Evolutionary conservation across 2,113 vertebrate genomes (phyloP).

Genomic region (Datnioides undecimradiatus): DNA sequence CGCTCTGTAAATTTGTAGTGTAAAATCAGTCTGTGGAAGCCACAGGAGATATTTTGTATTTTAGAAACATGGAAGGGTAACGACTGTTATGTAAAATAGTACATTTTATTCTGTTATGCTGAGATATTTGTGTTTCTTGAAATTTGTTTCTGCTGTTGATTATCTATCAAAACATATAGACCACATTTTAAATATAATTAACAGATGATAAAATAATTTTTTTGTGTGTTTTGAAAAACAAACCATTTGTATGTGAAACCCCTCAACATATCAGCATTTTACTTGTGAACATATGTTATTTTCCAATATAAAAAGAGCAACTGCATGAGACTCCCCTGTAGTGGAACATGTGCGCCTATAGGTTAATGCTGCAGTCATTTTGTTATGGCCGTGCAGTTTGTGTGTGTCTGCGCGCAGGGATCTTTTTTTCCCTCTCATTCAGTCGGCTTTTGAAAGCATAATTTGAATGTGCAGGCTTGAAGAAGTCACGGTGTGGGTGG

Average conservation of each 20-base stretch:
- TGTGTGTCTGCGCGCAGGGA: background rate
- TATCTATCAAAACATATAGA: background rate
- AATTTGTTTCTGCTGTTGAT: background rate
- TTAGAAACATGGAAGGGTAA: background rate
- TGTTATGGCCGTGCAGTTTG: constrained; percentile 7
- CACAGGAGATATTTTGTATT: background rate
- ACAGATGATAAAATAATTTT: background rate
- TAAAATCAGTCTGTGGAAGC: background rate
- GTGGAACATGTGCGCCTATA: constrained; percentile 16
- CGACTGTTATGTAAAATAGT: background rate
- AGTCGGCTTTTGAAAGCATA: constrained; percentile 64
- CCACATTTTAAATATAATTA: background rate
- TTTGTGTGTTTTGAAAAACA: background rate
- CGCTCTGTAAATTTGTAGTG: background rate
- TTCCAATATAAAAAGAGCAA: background rate
- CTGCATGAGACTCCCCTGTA: constrained; percentile 4
- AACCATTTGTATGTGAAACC: no score
- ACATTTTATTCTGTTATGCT: background rate
- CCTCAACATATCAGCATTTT: background rate
- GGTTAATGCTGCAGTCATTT: constrained; percentile 34
- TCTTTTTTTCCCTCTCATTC: constrained; percentile 1
- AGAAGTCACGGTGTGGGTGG: constrained; percentile 80
- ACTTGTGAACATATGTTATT: background rate
- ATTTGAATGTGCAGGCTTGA: constrained; percentile 67
- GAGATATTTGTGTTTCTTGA: background rate